A percentile compares a stretch with the other conserved stretches of the same genome.
Evolutionary conservation across 2,797 vertebrate genomes (phyloP).

Genomic region (Catostomus latipinnis): DNA sequence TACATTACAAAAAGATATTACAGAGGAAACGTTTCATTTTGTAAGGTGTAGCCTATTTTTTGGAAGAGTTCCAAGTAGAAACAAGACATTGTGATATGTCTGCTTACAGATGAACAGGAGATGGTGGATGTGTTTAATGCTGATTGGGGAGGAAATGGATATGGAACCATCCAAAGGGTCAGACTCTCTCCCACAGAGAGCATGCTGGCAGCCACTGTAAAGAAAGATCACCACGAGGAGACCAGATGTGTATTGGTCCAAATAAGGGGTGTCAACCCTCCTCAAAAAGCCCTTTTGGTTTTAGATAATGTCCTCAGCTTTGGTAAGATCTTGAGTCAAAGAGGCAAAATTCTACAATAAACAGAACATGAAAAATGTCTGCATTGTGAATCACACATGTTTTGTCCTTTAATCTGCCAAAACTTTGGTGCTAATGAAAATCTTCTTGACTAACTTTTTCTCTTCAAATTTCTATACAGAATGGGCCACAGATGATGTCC

Average conservation of each 20-base stretch:
- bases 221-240: slow-evolving; percentile 78
- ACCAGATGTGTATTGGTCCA: slow-evolving; percentile 81
- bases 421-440: neutral
- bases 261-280: slow-evolving; percentile 65
- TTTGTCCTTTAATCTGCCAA: neutral
- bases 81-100: slow-evolving; percentile 23
- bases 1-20: neutral
- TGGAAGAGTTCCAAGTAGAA: neutral
- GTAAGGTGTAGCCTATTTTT: neutral
- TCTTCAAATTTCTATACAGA: slow-evolving; percentile 73
- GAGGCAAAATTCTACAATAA: neutral
- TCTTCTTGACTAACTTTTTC: neutral
- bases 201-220: slow-evolving; percentile 84
- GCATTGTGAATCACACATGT: neutral
- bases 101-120: slow-evolving; percentile 70
- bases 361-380: neutral
- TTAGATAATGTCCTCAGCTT: slow-evolving; percentile 88
- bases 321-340: slow-evolving; percentile 74
- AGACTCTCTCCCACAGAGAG: slow-evolving; percentile 88
- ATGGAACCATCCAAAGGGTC: slow-evolving; percentile 83
- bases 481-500: slow-evolving; percentile 87
- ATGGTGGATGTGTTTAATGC: slow-evolving; percentile 80
- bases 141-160: slow-evolving; percentile 64
- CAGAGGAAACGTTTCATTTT: neutral
- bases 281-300: slow-evolving; percentile 66